Percentiles rank a stretch among this genome's conserved stretches.
phyloP scores from a whole-genome alignment of 2,888 invertebrate genomes.

The Philhelius pedissequus region DNA sequence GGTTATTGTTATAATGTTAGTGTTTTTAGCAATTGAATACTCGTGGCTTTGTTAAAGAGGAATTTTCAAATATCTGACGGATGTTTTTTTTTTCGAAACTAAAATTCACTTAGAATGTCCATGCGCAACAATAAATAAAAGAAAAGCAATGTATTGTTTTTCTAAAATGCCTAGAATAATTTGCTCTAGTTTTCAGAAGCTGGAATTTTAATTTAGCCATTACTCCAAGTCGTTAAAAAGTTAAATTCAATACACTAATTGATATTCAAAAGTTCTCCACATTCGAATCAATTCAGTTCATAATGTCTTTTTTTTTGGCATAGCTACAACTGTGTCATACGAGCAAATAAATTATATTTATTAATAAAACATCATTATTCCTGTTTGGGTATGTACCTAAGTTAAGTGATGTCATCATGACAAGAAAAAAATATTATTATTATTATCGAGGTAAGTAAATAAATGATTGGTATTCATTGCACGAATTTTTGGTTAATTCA shows the following conservation, averaged over 20 bases:
- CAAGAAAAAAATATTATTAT: slow-evolving; percentile 5
- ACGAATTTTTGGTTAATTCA: slow-evolving; percentile 21
- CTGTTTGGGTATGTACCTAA: not conserved
- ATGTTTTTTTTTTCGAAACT: too few relatives aligned
- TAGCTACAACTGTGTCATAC: slow-evolving; percentile 48
- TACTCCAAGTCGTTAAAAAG: too few relatives aligned
- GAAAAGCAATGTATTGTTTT: too few relatives aligned
- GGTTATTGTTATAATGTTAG: not conserved
- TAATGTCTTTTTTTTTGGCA: not conserved
- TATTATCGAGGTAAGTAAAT: slow-evolving; percentile 5
- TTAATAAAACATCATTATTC: slow-evolving; percentile 12
- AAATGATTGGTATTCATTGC: slow-evolving; percentile 46
- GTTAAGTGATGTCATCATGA: slow-evolving; percentile 19
- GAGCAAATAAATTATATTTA: not conserved
- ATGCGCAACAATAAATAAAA: too few relatives aligned
- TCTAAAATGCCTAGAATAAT: too few relatives aligned
- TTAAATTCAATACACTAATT: too few relatives aligned
- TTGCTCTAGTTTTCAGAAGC: too few relatives aligned
- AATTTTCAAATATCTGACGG: not conserved
- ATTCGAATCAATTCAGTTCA: too few relatives aligned
- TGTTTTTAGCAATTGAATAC: not conserved
- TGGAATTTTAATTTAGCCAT: too few relatives aligned
- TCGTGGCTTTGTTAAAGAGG: not conserved
- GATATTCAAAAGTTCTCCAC: too few relatives aligned
- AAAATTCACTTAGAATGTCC: too few relatives aligned